phyloP scores from a whole-genome alignment of 2,797 vertebrate genomes.

The Gymnoscopelus microlampas region DNA sequence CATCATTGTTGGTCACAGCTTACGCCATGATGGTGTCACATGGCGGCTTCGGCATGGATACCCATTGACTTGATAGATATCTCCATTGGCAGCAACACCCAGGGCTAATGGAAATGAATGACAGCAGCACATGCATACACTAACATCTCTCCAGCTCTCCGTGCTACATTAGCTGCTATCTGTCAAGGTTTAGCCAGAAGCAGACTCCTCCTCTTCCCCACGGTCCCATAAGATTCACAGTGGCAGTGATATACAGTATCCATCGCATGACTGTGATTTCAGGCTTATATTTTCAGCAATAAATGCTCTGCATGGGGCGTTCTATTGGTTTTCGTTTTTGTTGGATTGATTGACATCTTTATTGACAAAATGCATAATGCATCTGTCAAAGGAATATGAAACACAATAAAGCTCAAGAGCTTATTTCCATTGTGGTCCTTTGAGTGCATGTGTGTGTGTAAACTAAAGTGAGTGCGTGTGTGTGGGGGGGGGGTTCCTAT shows the following conservation, averaged over 20 bases:
- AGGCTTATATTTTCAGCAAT: no score
- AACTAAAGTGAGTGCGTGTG: no score
- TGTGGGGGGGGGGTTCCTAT: no score
- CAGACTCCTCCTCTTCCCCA: slow-evolving; percentile 35
- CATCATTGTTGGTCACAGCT: slow-evolving; percentile 59
- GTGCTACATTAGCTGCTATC: slow-evolving; percentile 63
- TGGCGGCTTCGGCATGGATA: slow-evolving; percentile 61
- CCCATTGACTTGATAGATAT: slow-evolving; percentile 69
- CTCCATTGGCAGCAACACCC: slow-evolving; percentile 59
- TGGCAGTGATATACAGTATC: background rate
- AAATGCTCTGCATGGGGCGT: no score
- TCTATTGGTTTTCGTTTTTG: no score
- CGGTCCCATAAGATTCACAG: slow-evolving; percentile 35
- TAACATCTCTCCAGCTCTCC: slow-evolving; percentile 43
- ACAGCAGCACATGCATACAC: slow-evolving; percentile 38
- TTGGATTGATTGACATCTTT: no score
- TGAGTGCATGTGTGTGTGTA: no score
- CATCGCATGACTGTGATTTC: background rate
- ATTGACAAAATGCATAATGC: no score
- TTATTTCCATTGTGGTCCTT: no score
- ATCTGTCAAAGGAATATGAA: no score
- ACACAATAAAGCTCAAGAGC: no score
- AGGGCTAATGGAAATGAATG: slow-evolving; percentile 71
- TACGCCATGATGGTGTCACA: slow-evolving; percentile 45
- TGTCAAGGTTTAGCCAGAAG: slow-evolving; percentile 45